These are phyloP conservation scores for Stenotaenia linearis DNA, from an alignment of 2,888 invertebrate genomes.

Conservation along the genomic window DNA sequence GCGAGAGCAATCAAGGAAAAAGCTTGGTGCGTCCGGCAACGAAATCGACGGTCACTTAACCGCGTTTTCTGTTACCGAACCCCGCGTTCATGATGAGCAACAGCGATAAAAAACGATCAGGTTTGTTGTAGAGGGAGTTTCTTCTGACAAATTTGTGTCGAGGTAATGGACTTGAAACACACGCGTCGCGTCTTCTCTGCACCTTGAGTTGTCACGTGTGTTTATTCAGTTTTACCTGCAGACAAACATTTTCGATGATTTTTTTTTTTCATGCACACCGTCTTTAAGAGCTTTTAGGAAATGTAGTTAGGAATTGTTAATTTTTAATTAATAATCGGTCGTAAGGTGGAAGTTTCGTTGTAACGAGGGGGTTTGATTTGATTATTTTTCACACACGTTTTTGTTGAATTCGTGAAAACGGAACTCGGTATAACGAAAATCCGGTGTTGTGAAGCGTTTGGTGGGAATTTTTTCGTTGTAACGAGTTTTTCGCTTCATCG, in stretches of 20 bases:
- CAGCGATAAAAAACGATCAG: neutral
- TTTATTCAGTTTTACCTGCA: slow-evolving; percentile 11
- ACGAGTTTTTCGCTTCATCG: too few species aligned
- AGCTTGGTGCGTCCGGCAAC: neutral
- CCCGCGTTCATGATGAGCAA: neutral
- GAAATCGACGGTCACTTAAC: neutral
- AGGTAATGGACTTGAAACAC: slow-evolving; percentile 15
- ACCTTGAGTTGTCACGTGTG: slow-evolving; percentile 19
- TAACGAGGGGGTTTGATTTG: too few species aligned
- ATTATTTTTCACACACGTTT: too few species aligned
- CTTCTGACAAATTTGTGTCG: slow-evolving; percentile 15
- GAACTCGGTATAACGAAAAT: too few species aligned
- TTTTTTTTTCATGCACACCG: neutral
- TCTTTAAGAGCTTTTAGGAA: too few species aligned
- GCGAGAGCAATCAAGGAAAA: slow-evolving; percentile 19
- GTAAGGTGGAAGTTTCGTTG: too few species aligned
- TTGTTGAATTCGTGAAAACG: too few species aligned
- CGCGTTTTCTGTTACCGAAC: slow-evolving; percentile 10
- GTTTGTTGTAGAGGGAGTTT: neutral
- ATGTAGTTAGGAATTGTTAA: too few species aligned
- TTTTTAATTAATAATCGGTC: neutral
- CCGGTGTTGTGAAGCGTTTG: too few species aligned
- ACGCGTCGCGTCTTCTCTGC: slow-evolving; percentile 7
- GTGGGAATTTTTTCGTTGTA: too few species aligned
- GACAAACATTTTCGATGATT: neutral